phyloP scores from a whole-genome alignment of 1,140 invertebrate species.

The Cecropterus lyciades region DNA sequence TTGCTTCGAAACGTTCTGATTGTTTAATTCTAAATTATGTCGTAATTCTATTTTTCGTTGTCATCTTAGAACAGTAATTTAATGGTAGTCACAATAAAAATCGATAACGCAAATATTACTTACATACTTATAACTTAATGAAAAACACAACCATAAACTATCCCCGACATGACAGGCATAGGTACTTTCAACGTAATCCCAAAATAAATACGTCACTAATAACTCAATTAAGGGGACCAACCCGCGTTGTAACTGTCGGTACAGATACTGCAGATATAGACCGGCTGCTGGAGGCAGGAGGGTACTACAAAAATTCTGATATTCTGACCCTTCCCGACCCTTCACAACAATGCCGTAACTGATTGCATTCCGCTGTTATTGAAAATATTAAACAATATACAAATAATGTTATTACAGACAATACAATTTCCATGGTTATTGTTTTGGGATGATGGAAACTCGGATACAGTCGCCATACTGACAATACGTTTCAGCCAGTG shows the following conservation, averaged over 20 bases:
- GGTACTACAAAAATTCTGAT: constrained; percentile 46
- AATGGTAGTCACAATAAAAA: too few relatives aligned
- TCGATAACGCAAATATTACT: too few relatives aligned
- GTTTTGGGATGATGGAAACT: constrained; percentile 1
- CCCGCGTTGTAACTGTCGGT: constrained; percentile 47
- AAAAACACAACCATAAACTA: not conserved
- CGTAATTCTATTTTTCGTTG: too few relatives aligned
- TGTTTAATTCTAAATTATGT: too few relatives aligned
- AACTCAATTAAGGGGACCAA: constrained; percentile 76
- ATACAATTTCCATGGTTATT: constrained; percentile 8
- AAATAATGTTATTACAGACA: constrained; percentile 45
- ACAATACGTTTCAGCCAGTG: not conserved
- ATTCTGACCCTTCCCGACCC: constrained; percentile 62
- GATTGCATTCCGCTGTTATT: constrained; percentile 76
- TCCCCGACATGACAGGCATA: constrained; percentile 10
- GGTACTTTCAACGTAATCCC: constrained; percentile 51
- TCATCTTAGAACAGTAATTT: too few relatives aligned
- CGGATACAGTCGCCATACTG: not conserved
- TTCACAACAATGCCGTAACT: constrained; percentile 56
- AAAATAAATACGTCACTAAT: constrained; percentile 68
- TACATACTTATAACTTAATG: too few relatives aligned
- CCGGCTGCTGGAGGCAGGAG: constrained; percentile 53
- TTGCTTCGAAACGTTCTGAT: too few relatives aligned
- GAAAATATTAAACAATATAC: constrained; percentile 58
- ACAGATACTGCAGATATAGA: constrained; percentile 48